phyloP scores from a whole-genome alignment of 1,140 invertebrate species.

The Platorchestia sp. region DNA sequence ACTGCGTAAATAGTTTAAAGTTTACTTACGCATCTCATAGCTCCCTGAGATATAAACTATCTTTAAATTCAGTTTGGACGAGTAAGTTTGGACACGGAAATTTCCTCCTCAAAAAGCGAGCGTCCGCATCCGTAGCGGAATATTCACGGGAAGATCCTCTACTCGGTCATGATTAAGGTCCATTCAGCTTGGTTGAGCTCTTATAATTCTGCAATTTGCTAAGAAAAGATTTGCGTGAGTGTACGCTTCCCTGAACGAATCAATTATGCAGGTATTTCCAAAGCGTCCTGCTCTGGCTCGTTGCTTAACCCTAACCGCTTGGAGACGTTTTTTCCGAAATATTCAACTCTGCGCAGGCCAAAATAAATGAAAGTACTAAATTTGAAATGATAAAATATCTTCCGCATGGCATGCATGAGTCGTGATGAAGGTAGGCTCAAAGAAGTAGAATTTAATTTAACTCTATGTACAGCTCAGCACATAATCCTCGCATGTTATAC shows the following conservation, averaged over 20 bases:
- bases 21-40: too few relatives aligned
- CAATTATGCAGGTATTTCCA: not conserved
- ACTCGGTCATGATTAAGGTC: not conserved
- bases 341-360: too few relatives aligned
- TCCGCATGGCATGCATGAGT: too few relatives aligned
- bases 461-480: too few relatives aligned
- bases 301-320: not conserved
- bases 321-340: not conserved
- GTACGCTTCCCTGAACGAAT: not conserved
- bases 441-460: too few relatives aligned
- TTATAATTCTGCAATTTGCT: not conserved
- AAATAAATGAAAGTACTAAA: too few relatives aligned
- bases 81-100: not conserved
- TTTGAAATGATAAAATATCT: too few relatives aligned
- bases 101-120: not conserved
- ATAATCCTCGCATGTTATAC: too few relatives aligned
- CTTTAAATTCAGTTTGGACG: not conserved
- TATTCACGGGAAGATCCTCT: not conserved
- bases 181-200: not conserved
- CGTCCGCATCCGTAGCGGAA: not conserved
- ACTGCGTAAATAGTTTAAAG: too few relatives aligned
- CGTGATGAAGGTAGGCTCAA: too few relatives aligned
- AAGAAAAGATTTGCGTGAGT: not conserved
- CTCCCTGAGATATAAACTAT: not conserved
- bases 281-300: not conserved